Base-by-base conservation (phyloP, 2,888 invertebrate genomes). In the Atrina japonica region DNA sequence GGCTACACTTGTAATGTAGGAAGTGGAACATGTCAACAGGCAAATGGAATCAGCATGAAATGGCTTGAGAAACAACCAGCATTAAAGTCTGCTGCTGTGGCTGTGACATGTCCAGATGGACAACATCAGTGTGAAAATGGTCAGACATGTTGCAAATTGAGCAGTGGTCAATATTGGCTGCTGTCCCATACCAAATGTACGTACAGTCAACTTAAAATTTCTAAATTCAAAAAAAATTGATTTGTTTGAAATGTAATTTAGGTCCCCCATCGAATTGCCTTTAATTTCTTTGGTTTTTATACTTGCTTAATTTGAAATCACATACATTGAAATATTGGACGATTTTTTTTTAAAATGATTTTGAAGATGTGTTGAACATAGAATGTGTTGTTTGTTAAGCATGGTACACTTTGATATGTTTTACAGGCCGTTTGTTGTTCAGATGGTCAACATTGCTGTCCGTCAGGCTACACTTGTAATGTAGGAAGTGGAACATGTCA, bases 181-280 rank as follows among this genome's bases (percentile, higher is more conserved):
- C 71, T 89, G 89, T 74, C 89, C 88, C 14, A 43, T 85, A 6
- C 81, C 83, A 41, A 70, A 85, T 59, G 87, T 84, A 70, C 30
- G 55, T 47, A 1, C n/a, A n/a, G n/a, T n/a, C n/a, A n/a, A n/a
- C n/a, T n/a, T n/a, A n/a, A n/a, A n/a, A n/a, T n/a, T n/a, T n/a
- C n/a, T n/a, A n/a, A n/a, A n/a, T n/a, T n/a, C n/a, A n/a, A n/a
- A n/a, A n/a, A n/a, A n/a, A n/a, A n/a, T n/a, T n/a, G n/a, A n/a
- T n/a, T n/a, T n/a, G n/a, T n/a, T n/a, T n/a, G n/a, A n/a, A n/a
- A n/a, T n/a, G n/a, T n/a, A n/a, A n/a, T n/a, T n/a, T n/a, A n/a
- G n/a, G n/a, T n/a, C n/a, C n/a, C n/a, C n/a, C n/a, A n/a, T n/a
- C n/a, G n/a, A n/a, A n/a, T n/a, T n/a, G n/a, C n/a, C n/a, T n/a